Conservation (phyloP, 1,140 invertebrate species). For the Pseudobourletiella spinata region DNA sequence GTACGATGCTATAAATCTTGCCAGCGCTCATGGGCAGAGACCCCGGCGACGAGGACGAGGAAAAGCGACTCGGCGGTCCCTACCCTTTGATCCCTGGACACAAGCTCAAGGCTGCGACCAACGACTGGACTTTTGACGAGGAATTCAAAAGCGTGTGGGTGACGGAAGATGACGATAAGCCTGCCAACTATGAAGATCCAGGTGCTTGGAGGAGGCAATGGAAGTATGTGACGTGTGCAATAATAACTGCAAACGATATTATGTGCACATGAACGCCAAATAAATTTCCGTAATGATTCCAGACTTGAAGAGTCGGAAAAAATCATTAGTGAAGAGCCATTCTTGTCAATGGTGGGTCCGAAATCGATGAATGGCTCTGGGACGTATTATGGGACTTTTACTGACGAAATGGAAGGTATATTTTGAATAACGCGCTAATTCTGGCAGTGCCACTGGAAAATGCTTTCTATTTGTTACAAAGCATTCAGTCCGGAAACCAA, state of each 20-base stretch:
- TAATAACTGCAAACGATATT: too few relatives aligned
- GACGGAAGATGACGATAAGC: slow-evolving; percentile 19
- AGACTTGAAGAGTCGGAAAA: slow-evolving; percentile 15
- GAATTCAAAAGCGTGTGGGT: slow-evolving; percentile 25
- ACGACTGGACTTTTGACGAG: slow-evolving; percentile 32
- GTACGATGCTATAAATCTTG: too few relatives aligned
- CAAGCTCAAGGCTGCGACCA: slow-evolving; percentile 33
- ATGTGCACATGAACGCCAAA: too few relatives aligned
- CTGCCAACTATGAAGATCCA: slow-evolving; percentile 29
- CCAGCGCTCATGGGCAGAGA: slow-evolving; percentile 28
- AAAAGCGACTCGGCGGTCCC: slow-evolving; percentile 20
- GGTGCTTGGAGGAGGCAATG: slow-evolving; percentile 23
- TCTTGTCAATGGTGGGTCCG: slow-evolving; percentile 12
- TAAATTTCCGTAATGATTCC: too few relatives aligned
- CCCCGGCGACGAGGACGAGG: slow-evolving; percentile 8
- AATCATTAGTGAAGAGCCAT: slow-evolving; percentile 16
- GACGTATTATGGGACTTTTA: slow-evolving; percentile 34
- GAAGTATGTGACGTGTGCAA: not conserved
- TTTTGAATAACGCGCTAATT: not conserved
- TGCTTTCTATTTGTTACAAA: not conserved
- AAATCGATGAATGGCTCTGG: slow-evolving; percentile 31
- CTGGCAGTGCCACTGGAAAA: too few relatives aligned
- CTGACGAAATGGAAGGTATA: slow-evolving; percentile 15
- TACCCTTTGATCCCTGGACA: slow-evolving; percentile 26
- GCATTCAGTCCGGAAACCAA: slow-evolving; percentile 8